Conservation (phyloP, 2,797 vertebrate species). For the Sebastes oblongus region DNA sequence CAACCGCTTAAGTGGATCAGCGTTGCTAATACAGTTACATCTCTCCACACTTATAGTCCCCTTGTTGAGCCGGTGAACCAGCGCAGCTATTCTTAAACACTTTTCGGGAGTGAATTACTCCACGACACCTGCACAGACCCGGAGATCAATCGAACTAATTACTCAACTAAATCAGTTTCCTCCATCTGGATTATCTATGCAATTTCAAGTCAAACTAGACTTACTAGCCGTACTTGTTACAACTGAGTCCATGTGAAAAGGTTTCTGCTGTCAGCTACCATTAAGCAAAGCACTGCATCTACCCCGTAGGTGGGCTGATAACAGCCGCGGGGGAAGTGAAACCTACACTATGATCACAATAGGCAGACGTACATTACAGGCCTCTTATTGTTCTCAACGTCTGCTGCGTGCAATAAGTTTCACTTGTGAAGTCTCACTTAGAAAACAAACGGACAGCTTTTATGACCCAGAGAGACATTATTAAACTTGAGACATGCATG, state of each 20-base stretch:
- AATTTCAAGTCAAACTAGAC: background rate
- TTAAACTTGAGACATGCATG: background rate
- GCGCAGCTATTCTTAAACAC: constrained; percentile 23
- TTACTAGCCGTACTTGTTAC: background rate
- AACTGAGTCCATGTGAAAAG: background rate
- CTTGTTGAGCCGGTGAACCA: constrained; percentile 23
- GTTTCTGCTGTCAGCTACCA: background rate
- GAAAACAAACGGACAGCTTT: background rate
- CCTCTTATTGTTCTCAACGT: background rate
- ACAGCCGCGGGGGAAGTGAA: constrained; percentile 29
- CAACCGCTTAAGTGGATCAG: constrained; percentile 61
- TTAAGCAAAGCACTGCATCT: background rate
- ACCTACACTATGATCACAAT: constrained; percentile 8
- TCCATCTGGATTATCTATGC: background rate
- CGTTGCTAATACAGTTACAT: constrained; percentile 46
- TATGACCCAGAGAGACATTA: background rate
- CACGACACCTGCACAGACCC: background rate
- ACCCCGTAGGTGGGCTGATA: background rate
- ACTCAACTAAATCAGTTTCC: background rate
- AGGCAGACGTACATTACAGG: background rate
- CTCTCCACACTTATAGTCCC: constrained; percentile 20
- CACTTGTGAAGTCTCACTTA: background rate
- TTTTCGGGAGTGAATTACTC: background rate
- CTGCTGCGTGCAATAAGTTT: background rate
- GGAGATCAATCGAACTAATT: background rate